phyloP scores from a whole-genome alignment of 1,140 invertebrate species.

The Pseudachorutes palmiensis region DNA sequence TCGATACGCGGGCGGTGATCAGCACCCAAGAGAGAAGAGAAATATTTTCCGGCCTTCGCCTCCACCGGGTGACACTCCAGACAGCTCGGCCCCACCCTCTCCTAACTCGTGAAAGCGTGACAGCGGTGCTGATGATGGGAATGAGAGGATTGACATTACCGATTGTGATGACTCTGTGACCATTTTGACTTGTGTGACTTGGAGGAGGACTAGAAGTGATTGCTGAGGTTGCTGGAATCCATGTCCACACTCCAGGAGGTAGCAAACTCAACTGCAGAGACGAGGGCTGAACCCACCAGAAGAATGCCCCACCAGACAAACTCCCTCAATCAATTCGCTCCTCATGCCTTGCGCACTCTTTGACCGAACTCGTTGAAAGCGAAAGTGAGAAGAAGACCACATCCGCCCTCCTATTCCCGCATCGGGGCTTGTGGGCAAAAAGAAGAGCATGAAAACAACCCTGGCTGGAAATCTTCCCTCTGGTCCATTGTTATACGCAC shows the following conservation, averaged over 20 bases:
- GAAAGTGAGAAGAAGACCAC: not conserved
- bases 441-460: not conserved
- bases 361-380: too few species aligned
- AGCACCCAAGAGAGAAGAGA: not conserved
- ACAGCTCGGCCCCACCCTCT: not conserved
- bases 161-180: slow-evolving; percentile 11
- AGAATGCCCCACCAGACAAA: not conserved
- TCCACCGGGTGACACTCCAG: too few species aligned
- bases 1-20: not conserved
- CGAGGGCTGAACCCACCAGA: not conserved
- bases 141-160: too few species aligned
- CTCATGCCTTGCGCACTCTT: not conserved
- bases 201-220: not conserved
- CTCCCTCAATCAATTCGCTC: not conserved
- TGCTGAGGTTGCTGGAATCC: not conserved
- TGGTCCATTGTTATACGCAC: too few species aligned
- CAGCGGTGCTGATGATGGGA: too few species aligned
- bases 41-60: not conserved
- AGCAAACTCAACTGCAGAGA: not conserved
- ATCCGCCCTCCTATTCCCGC: not conserved
- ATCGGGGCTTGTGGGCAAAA: not conserved
- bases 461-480: too few species aligned
- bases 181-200: not conserved
- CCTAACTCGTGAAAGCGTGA: too few species aligned
- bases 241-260: not conserved